Evolutionary conservation across 2,113 vertebrate species (phyloP), one percentile per base, ranked within the genome.

Genomic region (Lonchura striata): DNA sequence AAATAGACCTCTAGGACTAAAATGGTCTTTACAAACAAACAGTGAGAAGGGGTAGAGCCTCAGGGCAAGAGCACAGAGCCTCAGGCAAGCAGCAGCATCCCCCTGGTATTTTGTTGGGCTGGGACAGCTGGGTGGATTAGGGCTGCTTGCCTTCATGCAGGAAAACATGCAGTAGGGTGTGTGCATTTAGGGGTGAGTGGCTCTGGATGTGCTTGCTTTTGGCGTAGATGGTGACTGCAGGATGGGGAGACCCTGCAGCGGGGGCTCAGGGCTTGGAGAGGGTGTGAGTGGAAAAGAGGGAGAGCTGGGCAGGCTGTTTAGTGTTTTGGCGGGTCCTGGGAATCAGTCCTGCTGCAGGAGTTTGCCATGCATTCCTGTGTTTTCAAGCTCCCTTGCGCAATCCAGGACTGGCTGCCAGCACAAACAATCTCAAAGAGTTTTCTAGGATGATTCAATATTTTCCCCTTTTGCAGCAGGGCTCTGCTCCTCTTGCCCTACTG

Each of bases 361-460:
- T 18, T 75, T 78, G 72, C 49, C 53, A 59, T 17, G 37, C 68
- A 83, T 93, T 96, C 76, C 75, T 6, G 3, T 86, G 11, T 53
- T 91, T 95, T 86, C 72, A 76, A 64, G 31, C 23, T 19, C 23
- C 19, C 10, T 90, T 96, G 84, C 2, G 4, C 85, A 90, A 91
- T 30, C 60, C 61, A 4, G 25, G 39, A n/a, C 35, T 52, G 72
- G 28, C 69, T 91, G 91, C 89, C 91, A 94, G 92, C 61, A 90
- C 75, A 94, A 80, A 86, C 85, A 93, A 53, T 95, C 54, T 60
- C 24, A 6, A 64, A 54, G 56, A 84, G 52, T 82, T 85, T 84
- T 78, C 53, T 80, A 30, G 82, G 75, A 39, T 82, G 81, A 79
- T 90, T 91, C 75, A 71, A 2, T 91, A 63, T 85, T 88, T 93